phyloP scores from a whole-genome alignment of 2,888 invertebrate species.

The Lasius platythorax region DNA sequence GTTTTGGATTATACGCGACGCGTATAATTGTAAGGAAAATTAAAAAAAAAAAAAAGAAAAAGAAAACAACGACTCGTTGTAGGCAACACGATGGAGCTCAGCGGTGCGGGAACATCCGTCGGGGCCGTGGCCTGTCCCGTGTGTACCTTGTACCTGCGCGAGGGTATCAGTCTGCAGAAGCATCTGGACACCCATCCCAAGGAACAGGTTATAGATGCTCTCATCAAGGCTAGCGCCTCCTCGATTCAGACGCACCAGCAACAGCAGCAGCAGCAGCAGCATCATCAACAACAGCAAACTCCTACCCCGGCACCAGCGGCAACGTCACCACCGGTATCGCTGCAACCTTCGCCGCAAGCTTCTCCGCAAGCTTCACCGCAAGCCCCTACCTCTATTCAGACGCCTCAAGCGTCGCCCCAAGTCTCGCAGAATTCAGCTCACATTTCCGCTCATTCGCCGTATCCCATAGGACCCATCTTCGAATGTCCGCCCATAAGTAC shows the following conservation, averaged over 20 bases:
- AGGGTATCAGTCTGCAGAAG: conserved; percentile 93
- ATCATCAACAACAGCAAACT: conserved; percentile 70
- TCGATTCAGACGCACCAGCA: conserved; percentile 67
- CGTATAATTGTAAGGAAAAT: neutral
- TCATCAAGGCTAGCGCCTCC: conserved; percentile 87
- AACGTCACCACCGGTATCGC: conserved; percentile 63
- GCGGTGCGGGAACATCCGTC: conserved; percentile 65
- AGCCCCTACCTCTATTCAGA: conserved; percentile 66
- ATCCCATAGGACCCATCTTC: conserved; percentile 83
- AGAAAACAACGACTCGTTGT: neutral
- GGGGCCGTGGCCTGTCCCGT: conserved; percentile 90
- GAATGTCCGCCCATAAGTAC: conserved; percentile 84
- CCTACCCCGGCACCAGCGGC: conserved; percentile 70
- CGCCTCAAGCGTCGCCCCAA: conserved; percentile 63
- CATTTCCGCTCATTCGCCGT: conserved; percentile 79
- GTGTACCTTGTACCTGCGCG: conserved; percentile 93
- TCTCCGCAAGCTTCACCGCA: conserved; percentile 59
- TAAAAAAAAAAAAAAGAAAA: neutral
- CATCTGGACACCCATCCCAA: conserved; percentile 95
- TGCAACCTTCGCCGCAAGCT: conserved; percentile 54
- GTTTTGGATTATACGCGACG: neutral
- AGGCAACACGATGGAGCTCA: conserved; percentile 72
- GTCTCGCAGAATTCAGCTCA: conserved; percentile 68
- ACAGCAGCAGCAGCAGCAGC: conserved; percentile 79
- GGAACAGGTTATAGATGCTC: conserved; percentile 94